Percentiles rank a stretch among this genome's conserved stretches.
Evolutionary conservation across 2,797 vertebrate genomes (phyloP).

Genomic region (Vultur gryphus): DNA sequence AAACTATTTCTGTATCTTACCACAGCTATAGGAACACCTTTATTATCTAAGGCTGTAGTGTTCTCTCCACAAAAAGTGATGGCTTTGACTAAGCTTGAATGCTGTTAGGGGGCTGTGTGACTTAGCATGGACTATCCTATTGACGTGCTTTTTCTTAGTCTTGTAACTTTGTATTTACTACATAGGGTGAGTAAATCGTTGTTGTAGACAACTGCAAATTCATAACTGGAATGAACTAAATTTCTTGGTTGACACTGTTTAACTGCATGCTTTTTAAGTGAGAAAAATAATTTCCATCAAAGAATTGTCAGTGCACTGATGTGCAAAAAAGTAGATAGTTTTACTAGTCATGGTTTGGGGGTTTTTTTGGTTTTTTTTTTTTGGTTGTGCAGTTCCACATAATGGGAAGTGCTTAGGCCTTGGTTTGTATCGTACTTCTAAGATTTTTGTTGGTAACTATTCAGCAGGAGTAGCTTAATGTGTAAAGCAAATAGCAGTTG

Average conservation of each 20-base stretch:
- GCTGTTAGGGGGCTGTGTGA: neutral
- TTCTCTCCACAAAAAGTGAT: neutral
- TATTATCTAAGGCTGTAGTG: too few species aligned
- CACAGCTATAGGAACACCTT: neutral
- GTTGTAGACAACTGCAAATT: neutral
- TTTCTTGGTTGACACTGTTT: neutral
- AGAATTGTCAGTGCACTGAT: neutral
- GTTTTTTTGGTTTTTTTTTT: accelerated
- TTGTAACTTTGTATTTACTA: neutral
- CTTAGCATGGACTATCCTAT: accelerated
- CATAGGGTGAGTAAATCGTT: accelerated
- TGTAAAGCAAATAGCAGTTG: neutral
- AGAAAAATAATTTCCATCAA: neutral
- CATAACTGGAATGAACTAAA: neutral
- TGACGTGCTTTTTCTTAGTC: neutral
- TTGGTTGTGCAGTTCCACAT: neutral
- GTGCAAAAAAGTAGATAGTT: neutral
- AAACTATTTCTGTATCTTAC: neutral
- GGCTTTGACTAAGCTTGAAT: neutral
- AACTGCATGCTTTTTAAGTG: neutral
- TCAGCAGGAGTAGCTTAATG: neutral
- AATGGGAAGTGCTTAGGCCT: neutral
- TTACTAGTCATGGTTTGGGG: neutral
- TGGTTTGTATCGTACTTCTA: neutral
- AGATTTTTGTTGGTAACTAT: neutral